Percentiles rank a stretch among this genome's conserved stretches.
phyloP scores from a whole-genome alignment of 2,797 vertebrate species.

The Schizopygopsis pylzovi region DNA sequence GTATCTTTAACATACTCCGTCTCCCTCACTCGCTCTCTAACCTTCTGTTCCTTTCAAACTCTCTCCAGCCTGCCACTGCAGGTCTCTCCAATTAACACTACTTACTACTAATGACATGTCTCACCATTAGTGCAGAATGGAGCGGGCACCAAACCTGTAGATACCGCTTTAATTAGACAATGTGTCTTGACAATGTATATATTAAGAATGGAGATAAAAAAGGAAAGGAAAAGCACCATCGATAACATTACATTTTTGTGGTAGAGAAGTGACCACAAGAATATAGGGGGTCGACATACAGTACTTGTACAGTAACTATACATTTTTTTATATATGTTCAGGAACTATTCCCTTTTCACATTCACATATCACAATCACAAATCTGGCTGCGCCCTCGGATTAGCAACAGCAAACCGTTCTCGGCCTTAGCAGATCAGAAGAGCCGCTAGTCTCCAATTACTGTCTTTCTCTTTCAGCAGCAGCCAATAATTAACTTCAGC shows the following conservation, averaged over 20 bases:
- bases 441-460: constrained; percentile 64
- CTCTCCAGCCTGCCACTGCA: constrained; percentile 29
- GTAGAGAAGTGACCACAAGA: not conserved
- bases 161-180: constrained; percentile 6
- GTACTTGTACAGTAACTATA: not conserved
- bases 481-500: constrained; percentile 64
- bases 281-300: not conserved
- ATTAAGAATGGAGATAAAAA: constrained; percentile 11
- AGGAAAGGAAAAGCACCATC: not conserved
- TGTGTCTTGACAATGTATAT: not conserved
- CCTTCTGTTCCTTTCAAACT: constrained; percentile 34
- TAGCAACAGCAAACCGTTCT: constrained; percentile 60
- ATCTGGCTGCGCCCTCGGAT: constrained; percentile 58
- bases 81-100: constrained; percentile 58
- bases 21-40: constrained; percentile 29
- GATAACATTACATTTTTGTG: not conserved
- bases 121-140: not conserved
- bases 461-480: constrained; percentile 61
- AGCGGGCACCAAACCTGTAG: not conserved
- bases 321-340: not conserved
- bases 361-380: constrained; percentile 52
- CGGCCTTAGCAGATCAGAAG: constrained; percentile 60
- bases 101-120: constrained; percentile 46
- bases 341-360: constrained; percentile 41
- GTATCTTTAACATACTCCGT: constrained; percentile 11